phyloP scores from a whole-genome alignment of 2,888 invertebrate genomes.

The Tolmerus cingulatus region DNA sequence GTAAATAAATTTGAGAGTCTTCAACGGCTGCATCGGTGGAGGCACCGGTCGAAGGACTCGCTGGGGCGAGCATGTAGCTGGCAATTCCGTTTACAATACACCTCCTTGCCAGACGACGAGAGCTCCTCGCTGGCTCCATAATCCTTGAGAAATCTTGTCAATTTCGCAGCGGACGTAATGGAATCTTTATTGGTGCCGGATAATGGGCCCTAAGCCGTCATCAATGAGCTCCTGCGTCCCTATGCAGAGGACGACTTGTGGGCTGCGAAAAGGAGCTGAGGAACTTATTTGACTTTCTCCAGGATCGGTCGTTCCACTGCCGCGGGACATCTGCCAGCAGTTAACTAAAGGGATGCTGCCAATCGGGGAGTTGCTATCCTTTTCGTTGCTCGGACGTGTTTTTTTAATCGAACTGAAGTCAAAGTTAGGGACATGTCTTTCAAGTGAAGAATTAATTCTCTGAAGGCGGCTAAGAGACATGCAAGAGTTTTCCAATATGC shows the following conservation, averaged over 20 bases:
- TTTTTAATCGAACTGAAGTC: neutral
- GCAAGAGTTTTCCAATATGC: neutral
- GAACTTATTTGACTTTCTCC: neutral
- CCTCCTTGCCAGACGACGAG: neutral
- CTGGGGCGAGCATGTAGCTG: neutral
- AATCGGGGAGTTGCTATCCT: neutral
- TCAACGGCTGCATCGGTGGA: neutral
- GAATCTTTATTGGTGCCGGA: conserved; percentile 17
- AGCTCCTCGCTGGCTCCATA: neutral
- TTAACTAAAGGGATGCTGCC: neutral
- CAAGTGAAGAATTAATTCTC: neutral
- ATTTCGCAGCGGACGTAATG: conserved; percentile 7
- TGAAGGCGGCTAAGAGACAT: neutral
- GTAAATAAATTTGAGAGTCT: conserved; percentile 19
- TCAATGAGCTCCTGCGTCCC: neutral
- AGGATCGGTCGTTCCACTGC: neutral
- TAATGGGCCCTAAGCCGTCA: conserved; percentile 10
- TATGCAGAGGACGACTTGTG: neutral
- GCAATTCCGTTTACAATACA: neutral
- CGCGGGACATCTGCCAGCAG: neutral
- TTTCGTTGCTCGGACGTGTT: neutral
- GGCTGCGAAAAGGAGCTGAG: neutral
- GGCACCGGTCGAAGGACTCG: neutral
- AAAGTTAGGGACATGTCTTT: neutral
- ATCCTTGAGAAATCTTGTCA: conserved; percentile 16